Base-by-base conservation (phyloP, 2,888 invertebrate species). In the Lysandra coridon region DNA sequence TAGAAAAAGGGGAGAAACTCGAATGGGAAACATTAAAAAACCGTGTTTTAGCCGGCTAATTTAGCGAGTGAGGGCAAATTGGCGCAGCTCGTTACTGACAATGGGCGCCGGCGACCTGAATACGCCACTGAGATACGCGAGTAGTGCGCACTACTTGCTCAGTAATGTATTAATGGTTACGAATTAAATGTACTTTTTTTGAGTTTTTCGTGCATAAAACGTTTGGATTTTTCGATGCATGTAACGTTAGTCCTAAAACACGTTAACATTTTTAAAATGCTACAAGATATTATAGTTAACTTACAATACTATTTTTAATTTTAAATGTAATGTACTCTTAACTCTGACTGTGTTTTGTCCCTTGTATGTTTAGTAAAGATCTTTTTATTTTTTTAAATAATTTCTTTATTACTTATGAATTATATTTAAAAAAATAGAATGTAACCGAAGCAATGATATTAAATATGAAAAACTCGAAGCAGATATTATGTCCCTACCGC, bases 41-140 rank as follows among this genome's bases (percentile, higher is more conserved):
- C 53, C 53, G 76, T 76, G 69, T 76, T 53, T 76, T 30, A 40
- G 44, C 76, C 57, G 23, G 75, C 75, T 75, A 75, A 75, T 75
- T 75, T 75, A 75, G 75, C 75, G 75, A 75, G 75, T 75, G 75
- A 49, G 76, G 76, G 53, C 30, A 75, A 75, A 49, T 75, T 44
- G 44, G 44, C 75, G 75, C 44, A 30, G 75, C 75, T 76, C 76
- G 76, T 85, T 85, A 84, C 80, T 62, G 79, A 79, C 84, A 79
- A 85, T 85, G 82, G 82, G 81, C 80, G 78, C 82, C 83, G 83
- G 84, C 81, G 82, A 81, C 82, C 80, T 81, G 83, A 75, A 69
- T 69, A 69, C 69, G 69, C 69, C 33, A 14, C 69, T 69, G 69
- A 33, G 69, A 69, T 69, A 69, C 69, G 69, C 33, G 30, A 30